These are phyloP conservation scores for Porites australiensis DNA, from an alignment of 64 coral and sea anemone genomes.

Conservation along the genomic window DNA sequence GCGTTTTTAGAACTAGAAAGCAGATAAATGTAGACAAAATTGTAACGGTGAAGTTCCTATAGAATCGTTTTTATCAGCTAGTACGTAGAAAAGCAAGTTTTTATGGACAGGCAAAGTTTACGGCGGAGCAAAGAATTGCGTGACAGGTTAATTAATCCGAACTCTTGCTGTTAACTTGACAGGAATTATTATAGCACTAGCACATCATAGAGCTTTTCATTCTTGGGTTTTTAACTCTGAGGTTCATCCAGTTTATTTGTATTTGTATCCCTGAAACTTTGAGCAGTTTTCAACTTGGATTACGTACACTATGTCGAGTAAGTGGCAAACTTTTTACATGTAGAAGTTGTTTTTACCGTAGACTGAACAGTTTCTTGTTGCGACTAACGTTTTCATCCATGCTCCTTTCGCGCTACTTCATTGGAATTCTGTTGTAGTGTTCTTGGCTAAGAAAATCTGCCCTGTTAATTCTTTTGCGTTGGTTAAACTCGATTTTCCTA, in stretches of 20 bases:
- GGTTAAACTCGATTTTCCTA: neutral
- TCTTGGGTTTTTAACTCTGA: neutral
- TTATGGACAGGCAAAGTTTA: neutral
- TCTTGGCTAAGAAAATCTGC: neutral
- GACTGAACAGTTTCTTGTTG: neutral
- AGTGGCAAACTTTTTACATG: neutral
- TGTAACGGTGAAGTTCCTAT: neutral
- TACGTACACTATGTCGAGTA: constrained; percentile 13
- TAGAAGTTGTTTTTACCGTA: too few relatives aligned
- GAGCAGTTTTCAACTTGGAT: neutral
- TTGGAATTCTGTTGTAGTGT: neutral
- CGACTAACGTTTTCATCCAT: neutral
- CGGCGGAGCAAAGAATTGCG: neutral
- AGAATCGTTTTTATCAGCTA: neutral
- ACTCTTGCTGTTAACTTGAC: constrained; percentile 17
- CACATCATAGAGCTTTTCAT: neutral
- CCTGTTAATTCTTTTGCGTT: neutral
- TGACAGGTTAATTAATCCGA: constrained; percentile 18
- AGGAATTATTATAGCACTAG: neutral
- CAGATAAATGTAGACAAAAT: neutral
- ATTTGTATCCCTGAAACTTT: neutral
- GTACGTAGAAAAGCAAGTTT: neutral
- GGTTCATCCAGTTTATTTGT: neutral
- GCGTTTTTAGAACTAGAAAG: neutral
- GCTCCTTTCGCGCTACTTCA: neutral